Percentiles rank a stretch among this genome's conserved stretches.
Conservation (phyloP, 1,140 invertebrate genomes). For the Brachionus asplanchnoidis region DNA sequence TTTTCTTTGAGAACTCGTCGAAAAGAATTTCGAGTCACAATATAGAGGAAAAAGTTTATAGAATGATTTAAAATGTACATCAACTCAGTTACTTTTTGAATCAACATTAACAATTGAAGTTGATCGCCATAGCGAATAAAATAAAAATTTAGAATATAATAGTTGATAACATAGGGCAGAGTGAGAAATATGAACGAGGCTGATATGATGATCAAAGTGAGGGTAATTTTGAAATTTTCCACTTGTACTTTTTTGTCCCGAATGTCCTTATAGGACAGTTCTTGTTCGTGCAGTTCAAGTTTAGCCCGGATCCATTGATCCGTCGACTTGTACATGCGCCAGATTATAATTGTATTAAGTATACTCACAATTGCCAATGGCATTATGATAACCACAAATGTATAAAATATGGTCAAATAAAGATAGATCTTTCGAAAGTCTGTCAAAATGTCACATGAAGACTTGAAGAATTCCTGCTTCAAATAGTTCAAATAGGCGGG, state of each 20-base stretch:
- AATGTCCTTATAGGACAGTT: constrained; percentile 17
- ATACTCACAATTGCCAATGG: constrained; percentile 32
- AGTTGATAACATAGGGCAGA: constrained; percentile 27
- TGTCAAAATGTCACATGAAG: constrained; percentile 10
- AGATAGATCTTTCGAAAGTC: constrained; percentile 9
- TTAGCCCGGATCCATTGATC: constrained; percentile 34
- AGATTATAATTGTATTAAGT: constrained; percentile 31
- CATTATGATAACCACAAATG: constrained; percentile 10
- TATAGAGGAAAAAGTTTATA: constrained; percentile 36
- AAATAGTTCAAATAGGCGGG: constrained; percentile 8
- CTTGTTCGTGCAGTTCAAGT: constrained; percentile 35
- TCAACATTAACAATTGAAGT: not conserved
- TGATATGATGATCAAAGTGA: constrained; percentile 32
- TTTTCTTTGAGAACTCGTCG: constrained; percentile 28
- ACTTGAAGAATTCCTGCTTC: not conserved
- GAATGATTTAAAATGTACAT: constrained; percentile 37
- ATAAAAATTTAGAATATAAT: constrained; percentile 15
- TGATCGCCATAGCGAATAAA: not conserved
- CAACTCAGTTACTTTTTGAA: constrained; percentile 17
- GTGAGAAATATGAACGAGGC: constrained; percentile 12
- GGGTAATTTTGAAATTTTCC: constrained; percentile 40
- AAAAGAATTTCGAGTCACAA: constrained; percentile 8
- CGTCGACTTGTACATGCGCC: not conserved
- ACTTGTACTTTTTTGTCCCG: constrained; percentile 36
- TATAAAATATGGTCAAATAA: constrained; percentile 22